Conservation (phyloP, 2,888 invertebrate species). For the Kryphioiulus occultus region DNA sequence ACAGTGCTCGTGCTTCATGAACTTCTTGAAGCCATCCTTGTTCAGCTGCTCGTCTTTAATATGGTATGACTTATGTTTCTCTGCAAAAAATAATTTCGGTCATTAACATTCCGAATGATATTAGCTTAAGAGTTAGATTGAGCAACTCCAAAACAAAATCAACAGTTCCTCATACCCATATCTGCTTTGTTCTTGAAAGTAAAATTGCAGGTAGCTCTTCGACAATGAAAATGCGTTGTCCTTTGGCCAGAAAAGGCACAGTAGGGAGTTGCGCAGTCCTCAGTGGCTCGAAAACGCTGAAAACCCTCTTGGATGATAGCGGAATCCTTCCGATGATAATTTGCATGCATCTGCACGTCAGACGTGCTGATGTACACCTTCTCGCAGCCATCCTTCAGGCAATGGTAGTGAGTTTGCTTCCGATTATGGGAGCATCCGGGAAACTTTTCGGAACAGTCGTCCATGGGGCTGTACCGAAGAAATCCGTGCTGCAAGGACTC, state of each 20-base stretch:
- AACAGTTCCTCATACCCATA: slow-evolving; percentile 79
- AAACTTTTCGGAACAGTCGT: slow-evolving; percentile 90
- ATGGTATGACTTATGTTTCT: slow-evolving; percentile 98
- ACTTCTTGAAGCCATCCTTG: slow-evolving; percentile 97
- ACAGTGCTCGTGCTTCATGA: slow-evolving; percentile 95
- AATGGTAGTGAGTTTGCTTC: slow-evolving; percentile 96
- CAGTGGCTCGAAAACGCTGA: slow-evolving; percentile 93
- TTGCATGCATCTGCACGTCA: slow-evolving; percentile 99
- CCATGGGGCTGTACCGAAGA: slow-evolving; percentile 91
- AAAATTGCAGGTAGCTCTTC: slow-evolving; percentile 87
- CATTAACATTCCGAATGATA: background rate
- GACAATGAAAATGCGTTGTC: slow-evolving; percentile 97
- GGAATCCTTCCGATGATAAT: slow-evolving; percentile 97
- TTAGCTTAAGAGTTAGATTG: background rate
- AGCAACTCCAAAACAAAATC: background rate
- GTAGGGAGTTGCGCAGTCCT: slow-evolving; percentile 89
- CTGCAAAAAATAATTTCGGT: slow-evolving; percentile 67
- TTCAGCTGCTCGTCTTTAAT: slow-evolving; percentile 95
- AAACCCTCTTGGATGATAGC: slow-evolving; percentile 98
- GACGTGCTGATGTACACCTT: slow-evolving; percentile 98
- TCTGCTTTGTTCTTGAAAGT: slow-evolving; percentile 99
- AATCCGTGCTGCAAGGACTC: slow-evolving; percentile 96
- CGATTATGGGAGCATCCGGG: slow-evolving; percentile 85
- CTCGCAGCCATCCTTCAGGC: slow-evolving; percentile 77
- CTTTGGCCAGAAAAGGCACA: slow-evolving; percentile 93